phyloP scores from a whole-genome alignment of 2,888 invertebrate genomes.

The Anthrax anthrax region DNA sequence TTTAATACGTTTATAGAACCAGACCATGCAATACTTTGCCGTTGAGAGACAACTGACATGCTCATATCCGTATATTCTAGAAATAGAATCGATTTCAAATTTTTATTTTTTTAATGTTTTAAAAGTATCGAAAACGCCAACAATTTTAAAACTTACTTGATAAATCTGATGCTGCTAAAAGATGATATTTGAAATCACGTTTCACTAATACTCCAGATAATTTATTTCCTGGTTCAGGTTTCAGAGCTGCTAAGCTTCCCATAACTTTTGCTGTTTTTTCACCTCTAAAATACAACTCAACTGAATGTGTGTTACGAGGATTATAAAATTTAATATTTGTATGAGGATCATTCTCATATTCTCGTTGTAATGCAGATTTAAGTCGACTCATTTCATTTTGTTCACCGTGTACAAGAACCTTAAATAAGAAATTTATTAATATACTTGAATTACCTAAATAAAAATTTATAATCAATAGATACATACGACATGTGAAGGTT shows the following conservation, averaged over 20 bases:
- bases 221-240: slow-evolving; percentile 60
- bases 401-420: slow-evolving; percentile 76
- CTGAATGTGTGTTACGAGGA: slow-evolving; percentile 87
- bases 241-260: slow-evolving; percentile 76
- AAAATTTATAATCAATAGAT: not conserved
- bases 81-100: not conserved
- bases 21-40: slow-evolving; percentile 78
- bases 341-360: slow-evolving; percentile 45
- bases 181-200: slow-evolving; percentile 94
- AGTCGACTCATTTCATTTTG: slow-evolving; percentile 97
- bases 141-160: slow-evolving; percentile 33
- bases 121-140: not conserved
- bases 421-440: not conserved
- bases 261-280: slow-evolving; percentile 98
- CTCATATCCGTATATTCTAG: slow-evolving; percentile 83
- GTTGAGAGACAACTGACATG: slow-evolving; percentile 83
- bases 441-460: not conserved
- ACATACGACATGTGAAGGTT: slow-evolving; percentile 83
- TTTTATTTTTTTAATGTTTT: no score
- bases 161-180: slow-evolving; percentile 80
- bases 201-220: slow-evolving; percentile 91
- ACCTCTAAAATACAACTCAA: slow-evolving; percentile 87
- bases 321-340: slow-evolving; percentile 84
- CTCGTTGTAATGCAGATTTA: slow-evolving; percentile 84
- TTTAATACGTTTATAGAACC: slow-evolving; percentile 47